Conservation (phyloP, 2,113 vertebrate genomes). For the Calyptomena viridis region DNA sequence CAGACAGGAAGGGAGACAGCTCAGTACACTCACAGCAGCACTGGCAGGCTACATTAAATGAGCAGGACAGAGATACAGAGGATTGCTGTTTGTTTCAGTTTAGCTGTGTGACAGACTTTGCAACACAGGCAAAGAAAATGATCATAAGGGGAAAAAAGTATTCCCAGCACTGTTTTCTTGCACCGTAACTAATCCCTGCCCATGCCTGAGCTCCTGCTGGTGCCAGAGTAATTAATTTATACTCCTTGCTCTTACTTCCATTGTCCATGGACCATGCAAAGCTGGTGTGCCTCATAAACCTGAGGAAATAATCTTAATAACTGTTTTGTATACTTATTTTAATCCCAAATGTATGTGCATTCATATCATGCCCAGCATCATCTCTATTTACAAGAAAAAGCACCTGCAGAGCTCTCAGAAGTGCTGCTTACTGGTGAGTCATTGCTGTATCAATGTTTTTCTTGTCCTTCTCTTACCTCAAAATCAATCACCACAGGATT, state of each 20-base stretch:
- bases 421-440: neutral
- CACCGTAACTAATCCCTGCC: neutral
- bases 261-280: neutral
- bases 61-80: neutral
- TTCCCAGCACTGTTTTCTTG: neutral
- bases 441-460: neutral
- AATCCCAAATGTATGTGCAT: neutral
- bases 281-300: neutral
- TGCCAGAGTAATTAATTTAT: rapidly evolving
- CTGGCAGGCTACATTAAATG: rapidly evolving
- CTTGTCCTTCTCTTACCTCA: constrained; percentile 72
- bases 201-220: neutral
- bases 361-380: neutral
- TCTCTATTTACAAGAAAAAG: neutral
- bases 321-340: neutral
- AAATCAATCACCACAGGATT: constrained; percentile 84
- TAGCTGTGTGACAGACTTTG: neutral
- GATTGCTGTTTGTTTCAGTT: neutral
- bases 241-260: neutral
- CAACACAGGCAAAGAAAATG: neutral
- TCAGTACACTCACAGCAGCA: rapidly evolving
- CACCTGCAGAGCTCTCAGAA: neutral
- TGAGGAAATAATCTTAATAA: neutral
- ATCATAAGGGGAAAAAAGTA: rapidly evolving
- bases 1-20: neutral